Conservation (phyloP, 1,140 invertebrate genomes). For the Brachionus rotundiformis region DNA sequence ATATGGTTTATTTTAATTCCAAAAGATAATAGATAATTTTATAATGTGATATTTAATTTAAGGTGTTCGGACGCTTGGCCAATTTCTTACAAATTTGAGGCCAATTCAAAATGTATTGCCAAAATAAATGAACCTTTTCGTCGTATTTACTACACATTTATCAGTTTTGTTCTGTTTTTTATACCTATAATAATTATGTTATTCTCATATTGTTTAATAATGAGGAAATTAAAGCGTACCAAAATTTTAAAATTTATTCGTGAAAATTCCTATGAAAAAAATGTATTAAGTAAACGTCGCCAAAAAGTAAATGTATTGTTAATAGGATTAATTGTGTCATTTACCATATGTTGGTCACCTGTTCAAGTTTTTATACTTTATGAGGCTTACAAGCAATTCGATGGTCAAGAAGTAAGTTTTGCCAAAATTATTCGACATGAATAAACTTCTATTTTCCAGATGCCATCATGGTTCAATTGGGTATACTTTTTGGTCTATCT, state of each 20-base stretch:
- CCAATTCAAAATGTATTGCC: conserved; percentile 50
- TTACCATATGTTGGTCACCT: conserved; percentile 63
- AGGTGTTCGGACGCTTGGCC: conserved; percentile 61
- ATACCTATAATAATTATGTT: conserved; percentile 65
- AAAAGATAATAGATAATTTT: background rate
- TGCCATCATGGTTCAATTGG: conserved; percentile 64
- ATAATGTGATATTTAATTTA: background rate
- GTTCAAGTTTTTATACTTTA: conserved; percentile 58
- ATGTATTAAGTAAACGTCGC: conserved; percentile 57
- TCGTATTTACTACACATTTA: conserved; percentile 63
- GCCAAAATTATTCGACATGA: no score
- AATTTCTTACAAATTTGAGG: conserved; percentile 52
- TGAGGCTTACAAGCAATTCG: conserved; percentile 56
- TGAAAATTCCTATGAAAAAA: conserved; percentile 55
- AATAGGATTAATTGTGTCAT: conserved; percentile 62
- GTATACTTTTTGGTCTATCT: conserved; percentile 64
- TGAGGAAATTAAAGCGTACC: conserved; percentile 61
- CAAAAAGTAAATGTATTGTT: conserved; percentile 65
- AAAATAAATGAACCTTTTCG: conserved; percentile 46
- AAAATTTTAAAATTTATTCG: conserved; percentile 57
- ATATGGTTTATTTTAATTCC: conserved; percentile 53
- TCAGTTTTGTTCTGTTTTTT: conserved; percentile 66
- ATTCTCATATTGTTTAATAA: conserved; percentile 65
- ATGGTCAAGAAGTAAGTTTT: conserved; percentile 53
- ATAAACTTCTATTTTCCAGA: conserved; percentile 55